Evolutionary conservation across 2,113 vertebrate genomes (phyloP), one percentile per base, ranked within the genome.

Genomic region (Malurus elegans): DNA sequence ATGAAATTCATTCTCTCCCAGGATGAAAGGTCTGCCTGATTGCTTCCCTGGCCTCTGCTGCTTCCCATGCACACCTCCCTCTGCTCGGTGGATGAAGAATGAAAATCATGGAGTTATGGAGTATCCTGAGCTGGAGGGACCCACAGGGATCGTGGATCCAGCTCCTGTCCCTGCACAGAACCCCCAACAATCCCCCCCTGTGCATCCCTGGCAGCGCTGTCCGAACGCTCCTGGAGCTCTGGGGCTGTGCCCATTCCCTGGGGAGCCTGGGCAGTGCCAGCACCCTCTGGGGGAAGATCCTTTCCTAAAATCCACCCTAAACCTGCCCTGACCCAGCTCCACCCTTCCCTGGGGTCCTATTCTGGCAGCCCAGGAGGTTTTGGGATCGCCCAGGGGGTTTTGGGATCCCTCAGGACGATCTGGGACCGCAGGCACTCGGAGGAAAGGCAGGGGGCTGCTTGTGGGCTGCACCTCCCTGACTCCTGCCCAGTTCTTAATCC

Each of bases 191-290:
- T 3, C 56, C 62, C 62, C 48, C 17, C 34, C 32, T 40, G 24
- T 0, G 51, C 58, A 56, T 29, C 51, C n/a, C 47, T 61, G 18
- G 0, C 0, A 32, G 11, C 0, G 0, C 0, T 47, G 11, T 32
- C 14, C 61, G 40, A 61, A 21, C 0, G 0, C 8, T 45, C 51
- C 60, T 51, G 3, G 53, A 4, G 54, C 62, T 82, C 47, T 61
- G 62, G 8, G 32, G 5, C 4, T 0, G 12, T 36, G 14, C 0
- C 31, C 42, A 42, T 34, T 80, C 75, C 75, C 85, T 57, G 50
- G 31, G 47, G 7, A 87, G 40, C 40, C 74, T 71, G 40, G 5
- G 5, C 50, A 51, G 51, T 60, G 53, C 69, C n/a, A 67, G 21
- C 60, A 60, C 28, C 28, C 70, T 61, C 61, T 40, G 38, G 6